These are phyloP conservation scores for Hydrotaea diabolus DNA, from an alignment of 2,888 invertebrate species.

Conservation along the genomic window DNA sequence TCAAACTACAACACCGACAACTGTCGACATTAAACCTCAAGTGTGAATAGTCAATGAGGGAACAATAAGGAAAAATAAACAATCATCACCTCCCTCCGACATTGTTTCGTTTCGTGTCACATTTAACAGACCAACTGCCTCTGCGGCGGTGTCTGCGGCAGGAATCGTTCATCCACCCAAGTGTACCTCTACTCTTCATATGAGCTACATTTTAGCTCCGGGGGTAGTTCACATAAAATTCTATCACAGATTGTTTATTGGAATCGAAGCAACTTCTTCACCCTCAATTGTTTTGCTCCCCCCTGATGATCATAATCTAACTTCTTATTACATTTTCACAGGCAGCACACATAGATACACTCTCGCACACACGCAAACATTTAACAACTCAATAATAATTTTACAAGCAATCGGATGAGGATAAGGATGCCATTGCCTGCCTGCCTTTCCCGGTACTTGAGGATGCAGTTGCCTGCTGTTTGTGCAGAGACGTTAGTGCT, in stretches of 20 bases:
- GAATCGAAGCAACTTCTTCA: constrained; percentile 54
- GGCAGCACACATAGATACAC: too few relatives aligned
- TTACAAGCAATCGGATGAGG: constrained; percentile 67
- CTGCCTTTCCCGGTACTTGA: constrained; percentile 37
- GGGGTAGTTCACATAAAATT: constrained; percentile 58
- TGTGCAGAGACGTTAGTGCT: too few relatives aligned
- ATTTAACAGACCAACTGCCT: background rate
- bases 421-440: constrained; percentile 57
- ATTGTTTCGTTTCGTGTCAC: constrained; percentile 12
- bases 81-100: constrained; percentile 63
- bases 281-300: constrained; percentile 53
- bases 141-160: background rate
- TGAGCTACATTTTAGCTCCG: constrained; percentile 49
- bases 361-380: too few relatives aligned
- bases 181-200: constrained; percentile 39
- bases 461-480: constrained; percentile 13
- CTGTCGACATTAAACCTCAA: constrained; percentile 70
- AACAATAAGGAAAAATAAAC: constrained; percentile 68
- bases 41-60: constrained; percentile 77
- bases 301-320: constrained; percentile 36
- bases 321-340: constrained; percentile 26
- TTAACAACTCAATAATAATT: constrained; percentile 75
- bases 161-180: constrained; percentile 11
- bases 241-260: constrained; percentile 53
- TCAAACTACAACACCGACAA: constrained; percentile 57